A percentile compares a stretch with the other conserved stretches of the same genome.
Evolutionary conservation across 2,888 invertebrate genomes (phyloP).

Genomic region (Pedicia rivosa): DNA sequence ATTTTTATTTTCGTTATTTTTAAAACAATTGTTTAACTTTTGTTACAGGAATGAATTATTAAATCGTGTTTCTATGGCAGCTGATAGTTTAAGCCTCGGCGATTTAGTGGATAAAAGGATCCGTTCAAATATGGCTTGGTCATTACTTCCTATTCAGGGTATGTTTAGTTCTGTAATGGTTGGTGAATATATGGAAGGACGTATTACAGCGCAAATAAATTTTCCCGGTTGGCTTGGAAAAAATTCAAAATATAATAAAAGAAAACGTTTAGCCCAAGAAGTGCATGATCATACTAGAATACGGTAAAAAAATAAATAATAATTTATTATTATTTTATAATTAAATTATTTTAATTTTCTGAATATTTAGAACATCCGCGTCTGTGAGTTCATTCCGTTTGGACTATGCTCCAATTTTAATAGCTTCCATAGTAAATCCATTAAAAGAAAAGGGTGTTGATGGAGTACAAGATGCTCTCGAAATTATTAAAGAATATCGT

Average conservation of each 20-base stretch:
- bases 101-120: conserved; percentile 75
- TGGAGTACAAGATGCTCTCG: conserved; percentile 54
- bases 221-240: conserved; percentile 96
- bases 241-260: conserved; percentile 72
- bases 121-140: conserved; percentile 69
- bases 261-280: conserved; percentile 66
- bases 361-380: conserved; percentile 52
- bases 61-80: conserved; percentile 56
- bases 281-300: conserved; percentile 73
- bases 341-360: conserved; percentile 9
- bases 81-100: conserved; percentile 72
- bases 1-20: no score
- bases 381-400: conserved; percentile 68
- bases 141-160: conserved; percentile 70
- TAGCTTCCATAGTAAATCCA: conserved; percentile 60
- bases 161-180: conserved; percentile 85
- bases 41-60: no score
- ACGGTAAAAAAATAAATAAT: conserved; percentile 35
- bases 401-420: conserved; percentile 73
- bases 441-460: conserved; percentile 50
- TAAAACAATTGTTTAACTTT: no score
- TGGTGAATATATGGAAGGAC: conserved; percentile 69
- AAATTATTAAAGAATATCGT: conserved; percentile 67
- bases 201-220: conserved; percentile 59
- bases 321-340: conserved; percentile 1